A percentile compares a stretch with the other conserved stretches of the same genome.
Evolutionary conservation across 2,113 vertebrate genomes (phyloP).

Genomic region (Pycnonotus jocosus): DNA sequence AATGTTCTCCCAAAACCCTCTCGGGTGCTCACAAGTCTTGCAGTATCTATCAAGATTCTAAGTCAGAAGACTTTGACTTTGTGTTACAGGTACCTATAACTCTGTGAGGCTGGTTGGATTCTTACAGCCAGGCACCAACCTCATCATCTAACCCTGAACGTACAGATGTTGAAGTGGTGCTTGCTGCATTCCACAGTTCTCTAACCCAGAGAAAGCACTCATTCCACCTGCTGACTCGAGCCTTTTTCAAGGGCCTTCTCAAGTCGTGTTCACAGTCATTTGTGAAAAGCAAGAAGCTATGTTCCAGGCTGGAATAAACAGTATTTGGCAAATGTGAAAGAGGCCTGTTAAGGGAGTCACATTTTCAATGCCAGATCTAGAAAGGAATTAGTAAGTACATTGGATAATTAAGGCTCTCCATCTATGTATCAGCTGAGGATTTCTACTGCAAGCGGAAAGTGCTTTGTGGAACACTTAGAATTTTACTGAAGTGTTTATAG

Average conservation of each 20-base stretch:
- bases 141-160: not conserved
- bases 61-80: not conserved
- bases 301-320: not conserved
- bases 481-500: not conserved
- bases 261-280: not conserved
- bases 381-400: not conserved
- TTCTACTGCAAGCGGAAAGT: not conserved
- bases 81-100: not conserved
- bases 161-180: not conserved
- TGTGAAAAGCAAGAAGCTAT: not conserved
- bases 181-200: not conserved
- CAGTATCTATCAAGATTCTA: not conserved
- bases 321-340: not conserved
- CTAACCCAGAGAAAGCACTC: not conserved
- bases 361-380: not conserved
- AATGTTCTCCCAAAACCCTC: not conserved
- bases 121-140: not conserved
- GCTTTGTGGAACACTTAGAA: not conserved
- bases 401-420: not conserved
- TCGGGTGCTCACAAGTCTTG: not conserved
- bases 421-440: not conserved
- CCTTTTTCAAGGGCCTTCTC: not conserved
- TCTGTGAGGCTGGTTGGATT: not conserved
- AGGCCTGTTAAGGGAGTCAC: not conserved
- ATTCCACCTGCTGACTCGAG: not conserved